Conservation (phyloP, 2,888 invertebrate genomes). For the Steinernema hermaphroditum region DNA sequence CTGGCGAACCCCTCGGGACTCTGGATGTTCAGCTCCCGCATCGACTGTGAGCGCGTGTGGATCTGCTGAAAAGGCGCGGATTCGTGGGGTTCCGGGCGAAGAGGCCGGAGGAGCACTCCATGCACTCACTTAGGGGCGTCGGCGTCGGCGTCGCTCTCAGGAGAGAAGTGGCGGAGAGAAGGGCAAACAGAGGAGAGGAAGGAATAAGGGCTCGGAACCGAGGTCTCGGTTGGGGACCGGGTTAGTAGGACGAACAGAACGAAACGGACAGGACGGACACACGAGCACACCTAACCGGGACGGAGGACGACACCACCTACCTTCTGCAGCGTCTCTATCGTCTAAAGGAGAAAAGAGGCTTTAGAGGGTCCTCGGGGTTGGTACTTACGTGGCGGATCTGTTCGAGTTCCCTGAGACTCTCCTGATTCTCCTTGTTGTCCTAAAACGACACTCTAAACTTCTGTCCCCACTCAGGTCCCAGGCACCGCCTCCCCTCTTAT, state of each 20-base stretch:
- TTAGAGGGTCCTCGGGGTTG: background rate
- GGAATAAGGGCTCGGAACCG: conserved; percentile 18
- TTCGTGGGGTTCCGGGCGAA: background rate
- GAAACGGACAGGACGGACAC: conserved; percentile 37
- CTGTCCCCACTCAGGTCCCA: background rate
- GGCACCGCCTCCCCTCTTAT: background rate
- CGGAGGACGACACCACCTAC: conserved; percentile 50
- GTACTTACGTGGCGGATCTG: conserved; percentile 42
- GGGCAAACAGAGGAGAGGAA: conserved; percentile 26
- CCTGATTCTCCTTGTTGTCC: conserved; percentile 50
- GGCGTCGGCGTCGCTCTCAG: conserved; percentile 10
- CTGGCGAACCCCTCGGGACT: conserved; percentile 34
- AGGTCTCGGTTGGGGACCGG: conserved; percentile 2
- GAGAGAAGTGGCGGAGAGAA: conserved; percentile 31
- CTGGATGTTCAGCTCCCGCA: conserved; percentile 41
- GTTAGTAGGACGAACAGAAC: conserved; percentile 32
- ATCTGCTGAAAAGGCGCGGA: conserved; percentile 33
- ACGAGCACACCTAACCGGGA: conserved; percentile 30
- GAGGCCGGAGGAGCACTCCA: conserved; percentile 10
- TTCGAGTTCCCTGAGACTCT: conserved; percentile 61
- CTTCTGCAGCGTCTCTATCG: conserved; percentile 60
- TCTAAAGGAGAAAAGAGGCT: conserved; percentile 49
- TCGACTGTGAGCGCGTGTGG: conserved; percentile 41
- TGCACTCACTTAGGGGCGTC: conserved; percentile 7
- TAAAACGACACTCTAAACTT: conserved; percentile 23